Conservation (phyloP, 2,113 vertebrate species). For the Saimiri boliviensis region DNA sequence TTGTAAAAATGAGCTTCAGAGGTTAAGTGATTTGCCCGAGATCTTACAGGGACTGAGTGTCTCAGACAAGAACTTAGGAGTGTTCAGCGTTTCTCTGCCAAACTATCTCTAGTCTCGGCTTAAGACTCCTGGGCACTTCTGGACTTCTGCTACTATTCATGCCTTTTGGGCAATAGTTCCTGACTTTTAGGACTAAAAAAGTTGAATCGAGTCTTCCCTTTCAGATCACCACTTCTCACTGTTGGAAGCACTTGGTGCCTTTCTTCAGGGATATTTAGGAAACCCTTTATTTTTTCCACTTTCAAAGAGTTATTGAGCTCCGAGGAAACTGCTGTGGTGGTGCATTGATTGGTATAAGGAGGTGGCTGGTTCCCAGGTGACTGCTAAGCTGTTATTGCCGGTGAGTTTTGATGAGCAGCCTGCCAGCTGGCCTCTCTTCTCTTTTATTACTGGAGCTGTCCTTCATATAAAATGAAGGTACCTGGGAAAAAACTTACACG, state of each 20-base stretch:
- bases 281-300: neutral
- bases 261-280: neutral
- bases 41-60: neutral
- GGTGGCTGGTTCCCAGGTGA: neutral
- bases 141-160: neutral
- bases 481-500: neutral
- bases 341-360: neutral
- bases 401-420: neutral
- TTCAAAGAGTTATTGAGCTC: neutral
- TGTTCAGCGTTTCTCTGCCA: neutral
- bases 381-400: neutral
- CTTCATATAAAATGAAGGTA: neutral
- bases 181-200: neutral
- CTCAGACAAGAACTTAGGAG: neutral
- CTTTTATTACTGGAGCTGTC: neutral
- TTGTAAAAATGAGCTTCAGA: neutral
- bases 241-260: neutral
- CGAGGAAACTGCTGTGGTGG: neutral
- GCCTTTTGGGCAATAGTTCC: neutral
- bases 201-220: neutral
- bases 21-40: neutral
- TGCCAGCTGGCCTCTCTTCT: neutral
- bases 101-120: neutral
- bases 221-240: neutral
- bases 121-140: neutral